Base-by-base conservation (phyloP, 2,888 invertebrate species). In the Synanthedon andrenaeformis region DNA sequence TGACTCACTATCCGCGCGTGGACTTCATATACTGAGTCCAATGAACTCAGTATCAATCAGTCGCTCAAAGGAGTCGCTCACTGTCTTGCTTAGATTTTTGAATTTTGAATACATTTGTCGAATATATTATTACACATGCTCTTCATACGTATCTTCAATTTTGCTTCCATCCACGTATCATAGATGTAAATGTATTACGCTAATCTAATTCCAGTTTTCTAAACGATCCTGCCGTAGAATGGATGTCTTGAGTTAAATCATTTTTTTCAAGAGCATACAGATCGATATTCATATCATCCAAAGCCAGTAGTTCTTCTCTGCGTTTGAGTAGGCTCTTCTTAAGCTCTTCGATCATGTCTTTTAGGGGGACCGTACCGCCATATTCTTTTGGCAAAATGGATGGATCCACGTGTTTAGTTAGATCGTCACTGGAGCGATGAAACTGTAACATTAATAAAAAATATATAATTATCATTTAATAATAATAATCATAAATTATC, bases 301-400 rank as follows among this genome's bases (percentile, higher is more conserved):
- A 79, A 8, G 92, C 92, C 52, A 93, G 75, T 51, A 94, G 81
- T 12, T 90, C 89, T 28, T 91, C 89, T 62, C 93, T 89, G 55
- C 89, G 90, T 58, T 90, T 90, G 56, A 90, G 76, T 50, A 94
- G 76, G 54, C 89, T 90, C 42, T 85, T 79, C 70, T 94, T 94
- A 58, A 94, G 89, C 66, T 90, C 90, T 75, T 92, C 91, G 57
- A 96, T 92, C 94, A 96, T 95, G 53, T 95, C 93, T 35, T 88
- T 88, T 53, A 95, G 79, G 14, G 96, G 94, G 17, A 94, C 90
- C 17, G 91, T 91, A n/a, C 96, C 96, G 8, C 96, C 96, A 69
- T 96, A 96, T 78, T 96, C 96, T 74, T 93, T 92, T 0, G 96
- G 96, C 59, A 96, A 78, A 65, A 96, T 93, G 56, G 91, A 90